Evolutionary conservation across 2,113 vertebrate species (phyloP), one percentile per base, ranked within the genome.

Genomic region (Lipophrys pholis): DNA sequence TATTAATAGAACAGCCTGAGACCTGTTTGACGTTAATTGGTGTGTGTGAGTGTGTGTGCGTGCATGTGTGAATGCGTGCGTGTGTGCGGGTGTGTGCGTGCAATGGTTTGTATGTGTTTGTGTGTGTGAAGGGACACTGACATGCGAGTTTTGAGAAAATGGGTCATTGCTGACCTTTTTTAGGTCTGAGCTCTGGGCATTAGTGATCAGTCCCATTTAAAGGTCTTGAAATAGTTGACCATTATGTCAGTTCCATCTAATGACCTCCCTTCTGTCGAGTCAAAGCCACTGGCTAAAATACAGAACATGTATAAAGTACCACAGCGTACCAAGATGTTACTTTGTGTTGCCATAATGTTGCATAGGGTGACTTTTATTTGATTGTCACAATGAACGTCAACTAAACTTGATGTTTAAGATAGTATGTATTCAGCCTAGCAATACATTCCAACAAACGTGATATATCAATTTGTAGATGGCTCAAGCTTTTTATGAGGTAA

Each of bases 11-110:
- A 64, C 21, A 68, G 73, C 61, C 75, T 59, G 74, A 57, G 69
- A 87, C 64, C 77, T 79, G 40, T 55, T 61, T 62, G 64, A 77
- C 85, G 78, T 78, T 86, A 80, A 89, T 72, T 82, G 79, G 56
- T 48, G 70, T 76, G 43, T 72, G 21, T 30, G 21, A 2, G 21
- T 30, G 21, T 30, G 21, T 30, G 21, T 30, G 21, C 4, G 21
- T 30, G 21, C 4, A 4, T 30, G 21, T 30, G 21, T 30, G 21
- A 2, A 4, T 30, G 56, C 43, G 70, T 78, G 43, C 69, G 21
- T 30, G 21, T 30, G 21, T 30, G 21, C 4, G 21, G 2, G 21
- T 30, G 21, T 30, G 21, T 30, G 21, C 4, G 21, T 30, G 21
- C 21, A 30, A 30, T 30, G 21, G 21, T 2, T 30, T 30, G 21